Base-by-base conservation (phyloP, 2,797 vertebrate genomes). In the Tiaroga cobitis region DNA sequence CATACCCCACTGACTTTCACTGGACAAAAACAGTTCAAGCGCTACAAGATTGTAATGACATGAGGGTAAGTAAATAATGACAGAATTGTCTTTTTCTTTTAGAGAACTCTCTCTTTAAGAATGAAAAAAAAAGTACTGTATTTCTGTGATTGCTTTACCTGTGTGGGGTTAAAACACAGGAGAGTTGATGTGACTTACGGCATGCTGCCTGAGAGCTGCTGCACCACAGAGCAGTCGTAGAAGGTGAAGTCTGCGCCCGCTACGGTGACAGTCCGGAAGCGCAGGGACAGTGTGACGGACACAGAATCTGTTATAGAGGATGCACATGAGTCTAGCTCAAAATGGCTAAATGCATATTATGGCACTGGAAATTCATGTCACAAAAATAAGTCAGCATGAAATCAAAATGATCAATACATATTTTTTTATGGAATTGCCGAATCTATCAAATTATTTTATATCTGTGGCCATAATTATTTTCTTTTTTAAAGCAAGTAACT, bases 171-270 rank as follows among this genome's bases (percentile, higher is more conserved):
- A 61, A 82, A 29, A 41, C 3, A 5, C 10, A 73, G 8, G 18
- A 16, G 26, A 18, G 19, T 24, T 34, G 7, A 26, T 69, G 81
- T 16, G 41, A 96, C 98, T 98, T 94, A 99, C 98, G 96, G 97
- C 75, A 95, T 96, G 43, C 95, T 96, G 46, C 93, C 96, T 89
- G 92, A 96, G 7, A 97, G 95, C 90, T 95, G 91, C 90, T 97
- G 95, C 85, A 98, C 95, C 7, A 97, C 93, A 88, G 92, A 92
- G 88, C 98, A 99, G 94, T 98, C 97, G 77, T 97, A 99, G 93
- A 99, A 97, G 89, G 96, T 97, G 92, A 99, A 97, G 37, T 96
- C 93, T 0, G 95, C 94, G 63, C 94, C 94, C n/a, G 95, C 95
- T 37, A 99, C 96, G 1, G 96, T 94, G 84, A 99, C 95, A 0